Percentiles rank a stretch among this genome's conserved stretches.
Evolutionary conservation across 2,797 vertebrate species (phyloP).

Genomic region (Potorous gilbertii): DNA sequence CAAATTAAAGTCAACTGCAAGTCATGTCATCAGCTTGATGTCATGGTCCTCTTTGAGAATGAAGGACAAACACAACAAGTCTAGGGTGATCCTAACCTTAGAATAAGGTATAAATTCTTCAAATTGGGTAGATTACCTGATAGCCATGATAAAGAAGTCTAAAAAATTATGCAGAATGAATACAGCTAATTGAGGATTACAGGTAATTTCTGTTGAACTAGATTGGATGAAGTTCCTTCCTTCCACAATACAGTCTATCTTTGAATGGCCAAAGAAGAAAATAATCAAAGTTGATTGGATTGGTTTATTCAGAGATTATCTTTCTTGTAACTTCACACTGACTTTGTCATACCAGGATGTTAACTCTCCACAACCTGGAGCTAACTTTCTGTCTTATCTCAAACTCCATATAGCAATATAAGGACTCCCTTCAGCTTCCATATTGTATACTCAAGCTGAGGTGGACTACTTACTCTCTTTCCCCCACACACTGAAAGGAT

Average conservation of each 20-base stretch:
- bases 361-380: background rate
- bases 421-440: fast-evolving
- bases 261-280: background rate
- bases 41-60: too few relatives aligned
- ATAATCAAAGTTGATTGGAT: background rate
- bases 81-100: too few relatives aligned
- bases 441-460: background rate
- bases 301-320: background rate
- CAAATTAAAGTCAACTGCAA: too few relatives aligned
- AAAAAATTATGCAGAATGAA: background rate
- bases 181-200: background rate
- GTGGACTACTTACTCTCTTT: background rate
- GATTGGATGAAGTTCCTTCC: background rate
- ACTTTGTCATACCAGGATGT: background rate
- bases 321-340: background rate
- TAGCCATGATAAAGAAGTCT: background rate
- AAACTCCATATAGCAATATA: background rate
- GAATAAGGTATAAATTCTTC: background rate
- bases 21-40: too few relatives aligned
- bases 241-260: background rate
- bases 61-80: too few relatives aligned
- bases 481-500: background rate
- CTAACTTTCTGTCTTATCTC: background rate
- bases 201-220: background rate
- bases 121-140: background rate